Base-by-base conservation (phyloP, 2,113 vertebrate genomes). In the Cheilinus undulatus region DNA sequence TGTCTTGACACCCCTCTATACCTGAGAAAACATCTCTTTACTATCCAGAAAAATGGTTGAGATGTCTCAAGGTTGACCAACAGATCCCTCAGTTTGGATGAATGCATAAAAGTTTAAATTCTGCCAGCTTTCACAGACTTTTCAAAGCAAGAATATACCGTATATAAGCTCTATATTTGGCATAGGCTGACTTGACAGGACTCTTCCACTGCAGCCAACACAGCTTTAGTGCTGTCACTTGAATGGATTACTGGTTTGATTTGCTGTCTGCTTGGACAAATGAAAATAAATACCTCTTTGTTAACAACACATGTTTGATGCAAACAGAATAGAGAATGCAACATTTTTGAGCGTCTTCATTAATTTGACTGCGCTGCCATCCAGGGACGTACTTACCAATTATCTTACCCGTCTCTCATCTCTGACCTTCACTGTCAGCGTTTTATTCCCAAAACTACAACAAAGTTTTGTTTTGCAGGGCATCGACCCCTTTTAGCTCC, bases 401-500 rank as follows among this genome's bases (percentile, higher is more conserved):
- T 64, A 56, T 69, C 24, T 20, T n/a, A 15, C 27, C 71, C 23
- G n/a, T 49, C 51, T 72, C 62, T 83, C 62, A 72, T 77, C 61
- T 63, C 30, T 75, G 58, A 87, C 82, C 75, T 80, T 69, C 54
- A 57, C 26, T 24, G 36, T 58, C 27, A 27, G 52, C 23, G 53
- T 17, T 76, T 80, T 74, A 60, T 76, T 69, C 20, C 34, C 76
- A 67, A 69, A 65, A 69, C 13, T 64, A 17, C 49, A 66, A 59
- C 52, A 73, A 63, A 67, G 51, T 80, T 78, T 22, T 52, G 28
- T 75, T 77, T 71, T 75, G 34, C 32, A 66, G 77, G 72, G 38
- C 80, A 49, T 7, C 43, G 24, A 79, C 75, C 84, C 65, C 64
- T 57, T 82, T 85, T 68, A 70, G 62, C 13, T 59, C 60, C 58